Conservation (phyloP, 2,797 vertebrate species). For the Oreochromis mossambicus region DNA sequence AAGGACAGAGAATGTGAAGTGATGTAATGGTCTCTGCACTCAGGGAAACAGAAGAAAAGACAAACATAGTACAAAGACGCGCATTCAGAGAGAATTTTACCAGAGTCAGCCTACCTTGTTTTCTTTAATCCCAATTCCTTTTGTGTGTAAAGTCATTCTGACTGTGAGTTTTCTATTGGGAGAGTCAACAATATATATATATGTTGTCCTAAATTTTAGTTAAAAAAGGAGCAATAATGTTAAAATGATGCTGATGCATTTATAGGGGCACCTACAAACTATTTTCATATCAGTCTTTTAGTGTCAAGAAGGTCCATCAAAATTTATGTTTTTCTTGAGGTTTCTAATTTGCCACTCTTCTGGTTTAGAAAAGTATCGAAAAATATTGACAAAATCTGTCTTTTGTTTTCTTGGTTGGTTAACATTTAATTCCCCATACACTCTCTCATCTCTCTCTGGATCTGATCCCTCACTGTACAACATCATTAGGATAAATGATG, state of each 20-base stretch:
- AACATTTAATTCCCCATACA: constrained; percentile 35
- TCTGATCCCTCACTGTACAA: constrained; percentile 23
- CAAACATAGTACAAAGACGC: not conserved
- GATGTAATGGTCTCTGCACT: constrained; percentile 38
- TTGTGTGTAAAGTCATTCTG: not conserved
- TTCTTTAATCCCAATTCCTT: not conserved
- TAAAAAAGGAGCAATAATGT: not conserved
- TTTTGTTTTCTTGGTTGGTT: constrained; percentile 15
- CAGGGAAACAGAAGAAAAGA: not conserved
- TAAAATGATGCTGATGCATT: not conserved
- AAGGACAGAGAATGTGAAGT: constrained; percentile 34
- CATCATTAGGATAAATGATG: constrained; percentile 50
- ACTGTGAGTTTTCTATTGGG: not conserved
- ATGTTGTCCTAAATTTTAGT: not conserved
- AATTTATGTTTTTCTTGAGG: not conserved
- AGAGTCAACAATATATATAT: not conserved
- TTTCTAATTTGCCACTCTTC: not conserved
- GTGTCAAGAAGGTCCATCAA: not conserved
- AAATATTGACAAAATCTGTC: not conserved
- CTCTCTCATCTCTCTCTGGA: constrained; percentile 24
- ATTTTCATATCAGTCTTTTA: not conserved
- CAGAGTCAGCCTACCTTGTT: not conserved
- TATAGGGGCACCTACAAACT: too few relatives aligned
- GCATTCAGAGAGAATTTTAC: not conserved
- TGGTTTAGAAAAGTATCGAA: not conserved